Conservation (phyloP, 2,888 invertebrate species). For the Mantis religiosa region DNA sequence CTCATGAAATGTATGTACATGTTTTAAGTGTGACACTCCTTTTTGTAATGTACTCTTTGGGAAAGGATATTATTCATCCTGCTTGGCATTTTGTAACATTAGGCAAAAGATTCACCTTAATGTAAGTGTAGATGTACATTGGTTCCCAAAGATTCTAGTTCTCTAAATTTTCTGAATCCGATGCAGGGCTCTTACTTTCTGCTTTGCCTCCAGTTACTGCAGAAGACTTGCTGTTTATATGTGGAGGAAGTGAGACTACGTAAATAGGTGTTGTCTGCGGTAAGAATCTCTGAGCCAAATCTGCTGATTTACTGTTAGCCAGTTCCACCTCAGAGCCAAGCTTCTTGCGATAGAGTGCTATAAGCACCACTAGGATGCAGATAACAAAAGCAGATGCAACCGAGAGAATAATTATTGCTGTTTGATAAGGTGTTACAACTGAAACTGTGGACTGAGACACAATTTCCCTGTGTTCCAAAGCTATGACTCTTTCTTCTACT, state of each 20-base stretch:
- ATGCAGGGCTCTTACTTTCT: background rate
- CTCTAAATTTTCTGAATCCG: background rate
- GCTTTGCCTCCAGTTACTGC: background rate
- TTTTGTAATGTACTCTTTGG: background rate
- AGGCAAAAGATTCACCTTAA: background rate
- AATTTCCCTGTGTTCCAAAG: slow-evolving; percentile 62
- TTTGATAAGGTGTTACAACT: slow-evolving; percentile 68
- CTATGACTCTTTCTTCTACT: slow-evolving; percentile 45
- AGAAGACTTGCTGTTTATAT: background rate
- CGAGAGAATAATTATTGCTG: slow-evolving; percentile 70
- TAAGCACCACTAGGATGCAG: slow-evolving; percentile 68
- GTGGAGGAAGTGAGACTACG: slow-evolving; percentile 26
- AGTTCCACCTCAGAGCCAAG: background rate
- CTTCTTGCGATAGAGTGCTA: slow-evolving; percentile 68
- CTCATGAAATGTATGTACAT: background rate
- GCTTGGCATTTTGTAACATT: background rate
- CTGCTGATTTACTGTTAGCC: slow-evolving; percentile 16
- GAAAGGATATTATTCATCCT: background rate
- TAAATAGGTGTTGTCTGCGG: slow-evolving; percentile 23
- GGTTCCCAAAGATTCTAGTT: background rate
- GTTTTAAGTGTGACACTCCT: background rate
- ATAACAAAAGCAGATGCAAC: slow-evolving; percentile 77
- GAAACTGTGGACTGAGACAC: slow-evolving; percentile 63
- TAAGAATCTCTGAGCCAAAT: slow-evolving; percentile 21
- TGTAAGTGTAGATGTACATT: background rate